A percentile compares a stretch with the other conserved stretches of the same genome.
Evolutionary conservation across 2,888 invertebrate species (phyloP).

Genomic region (Ectemnius lituratus): DNA sequence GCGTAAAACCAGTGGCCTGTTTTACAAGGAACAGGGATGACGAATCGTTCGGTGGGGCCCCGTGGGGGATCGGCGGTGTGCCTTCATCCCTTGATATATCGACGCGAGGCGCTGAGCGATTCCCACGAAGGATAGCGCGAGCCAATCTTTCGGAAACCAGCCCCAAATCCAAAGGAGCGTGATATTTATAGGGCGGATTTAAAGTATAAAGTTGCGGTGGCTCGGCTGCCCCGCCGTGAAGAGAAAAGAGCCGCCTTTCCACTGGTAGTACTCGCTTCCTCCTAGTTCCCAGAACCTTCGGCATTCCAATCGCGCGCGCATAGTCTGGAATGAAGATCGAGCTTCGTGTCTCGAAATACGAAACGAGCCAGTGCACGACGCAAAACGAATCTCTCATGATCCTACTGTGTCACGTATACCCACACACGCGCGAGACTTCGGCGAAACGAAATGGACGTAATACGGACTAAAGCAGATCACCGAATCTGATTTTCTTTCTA

Average conservation of each 20-base stretch:
- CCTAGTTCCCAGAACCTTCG: constrained; percentile 71
- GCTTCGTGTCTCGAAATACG: constrained; percentile 48
- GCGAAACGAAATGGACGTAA: constrained; percentile 34
- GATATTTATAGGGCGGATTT: constrained; percentile 78
- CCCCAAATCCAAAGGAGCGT: constrained; percentile 77
- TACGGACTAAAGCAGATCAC: constrained; percentile 20
- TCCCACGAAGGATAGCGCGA: constrained; percentile 76
- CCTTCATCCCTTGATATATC: constrained; percentile 76
- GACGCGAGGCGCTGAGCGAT: constrained; percentile 67
- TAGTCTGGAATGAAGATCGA: constrained; percentile 23
- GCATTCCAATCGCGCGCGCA: constrained; percentile 55
- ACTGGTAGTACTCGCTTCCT: constrained; percentile 43
- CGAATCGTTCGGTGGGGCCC: constrained; percentile 65
- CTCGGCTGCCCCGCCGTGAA: constrained; percentile 35
- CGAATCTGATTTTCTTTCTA: constrained; percentile 13
- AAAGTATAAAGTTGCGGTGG: constrained; percentile 76
- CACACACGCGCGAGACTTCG: not conserved
- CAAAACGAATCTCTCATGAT: too few relatives aligned
- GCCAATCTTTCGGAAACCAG: constrained; percentile 78
- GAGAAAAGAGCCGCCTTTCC: not conserved
- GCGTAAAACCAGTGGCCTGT: constrained; percentile 67
- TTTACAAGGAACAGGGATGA: constrained; percentile 70
- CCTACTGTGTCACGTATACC: constrained; percentile 15
- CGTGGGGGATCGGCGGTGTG: constrained; percentile 61
- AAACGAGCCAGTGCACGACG: too few relatives aligned